Percentiles rank a stretch among this genome's conserved stretches.
Conservation (phyloP, 35 echinoderm and acorn worm species). For the Holothuria glaberrima region DNA sequence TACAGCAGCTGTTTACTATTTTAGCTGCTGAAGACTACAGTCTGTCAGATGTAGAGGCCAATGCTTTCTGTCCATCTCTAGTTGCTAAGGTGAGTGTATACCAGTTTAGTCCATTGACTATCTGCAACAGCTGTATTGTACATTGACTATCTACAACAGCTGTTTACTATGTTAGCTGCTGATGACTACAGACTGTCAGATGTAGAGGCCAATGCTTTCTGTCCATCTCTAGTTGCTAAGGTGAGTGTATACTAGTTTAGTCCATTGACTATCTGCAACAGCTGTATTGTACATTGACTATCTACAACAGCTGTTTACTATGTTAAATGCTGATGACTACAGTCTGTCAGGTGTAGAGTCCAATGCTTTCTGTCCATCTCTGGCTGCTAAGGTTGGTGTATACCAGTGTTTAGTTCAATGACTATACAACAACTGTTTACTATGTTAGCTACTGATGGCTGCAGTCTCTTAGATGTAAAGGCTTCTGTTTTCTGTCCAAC, state of each 20-base stretch:
- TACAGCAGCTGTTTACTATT: conserved; percentile 68
- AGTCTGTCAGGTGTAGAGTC: conserved; percentile 80
- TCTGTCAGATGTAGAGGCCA: conserved; percentile 79
- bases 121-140: too few relatives aligned
- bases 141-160: conserved; percentile 63
- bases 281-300: too few relatives aligned
- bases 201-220: conserved; percentile 81
- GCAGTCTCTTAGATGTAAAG: conserved; percentile 75
- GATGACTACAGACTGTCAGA: conserved; percentile 82
- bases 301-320: too few relatives aligned
- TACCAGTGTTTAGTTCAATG: conserved; percentile 61
- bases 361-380: conserved; percentile 85
- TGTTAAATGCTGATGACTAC: conserved; percentile 72
- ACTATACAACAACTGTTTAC: conserved; percentile 72
- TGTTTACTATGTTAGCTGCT: conserved; percentile 81
- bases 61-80: conserved; percentile 88
- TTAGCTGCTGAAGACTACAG: conserved; percentile 80
- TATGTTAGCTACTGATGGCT: conserved; percentile 76
- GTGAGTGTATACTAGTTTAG: too few relatives aligned
- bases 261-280: conserved; percentile 47
- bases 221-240: conserved; percentile 94
- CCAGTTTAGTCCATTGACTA: conserved; percentile 62
- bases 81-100: conserved; percentile 89
- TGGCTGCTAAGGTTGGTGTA: conserved; percentile 87
- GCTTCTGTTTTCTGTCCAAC: conserved; percentile 87